Evolutionary conservation across 1,140 invertebrate species (phyloP), one percentile per base, ranked within the genome.

Genomic region (Drosophila micromelanica): DNA sequence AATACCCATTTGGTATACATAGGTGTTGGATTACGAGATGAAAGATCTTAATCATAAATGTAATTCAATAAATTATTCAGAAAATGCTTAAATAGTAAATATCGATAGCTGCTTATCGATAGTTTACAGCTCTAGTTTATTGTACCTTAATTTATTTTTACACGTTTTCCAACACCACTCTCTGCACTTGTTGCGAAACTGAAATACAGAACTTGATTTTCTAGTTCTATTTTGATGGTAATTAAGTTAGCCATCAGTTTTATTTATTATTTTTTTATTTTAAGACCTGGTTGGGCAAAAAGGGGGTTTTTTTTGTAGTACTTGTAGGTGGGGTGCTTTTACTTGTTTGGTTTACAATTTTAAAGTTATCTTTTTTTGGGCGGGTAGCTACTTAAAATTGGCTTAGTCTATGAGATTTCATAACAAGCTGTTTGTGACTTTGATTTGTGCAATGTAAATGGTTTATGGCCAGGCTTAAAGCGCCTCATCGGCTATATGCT

Each of bases 391-490:
- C 40, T 55, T 65, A 69, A 80, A 63, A 59, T 81, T 62, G 63
- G 75, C 80, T 86, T 86, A 86, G 48, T 72, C 77, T 86, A 86
- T 86, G 81, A 86, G 81, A 86, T 78, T 79, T 77, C 42, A 32
- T 71, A 63, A 40, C 55, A 57, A 43, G 32, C 20, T 49, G 46
- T 49, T 78, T 62, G 63, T 76, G 80, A 76, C 76, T 79, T 43
- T 13, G 40, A 20, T 17, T 40, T 20, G 32, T 35, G 48, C 45
- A 46, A 20, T 46, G 2, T 0, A 12, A 23, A 17, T 46, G 13
- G 8, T 57, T 27, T 20, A 3, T 40, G 23, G n/a, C 12, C 27
- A 4, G 8, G n/a, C 46, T 87, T 91, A 91, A 57, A 91, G 77
- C 59, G 90, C 85, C 74, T 91, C 90, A 40, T 91, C 90, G 51